Conservation (phyloP, 2,113 vertebrate species). For the Cromileptes altivelis region DNA sequence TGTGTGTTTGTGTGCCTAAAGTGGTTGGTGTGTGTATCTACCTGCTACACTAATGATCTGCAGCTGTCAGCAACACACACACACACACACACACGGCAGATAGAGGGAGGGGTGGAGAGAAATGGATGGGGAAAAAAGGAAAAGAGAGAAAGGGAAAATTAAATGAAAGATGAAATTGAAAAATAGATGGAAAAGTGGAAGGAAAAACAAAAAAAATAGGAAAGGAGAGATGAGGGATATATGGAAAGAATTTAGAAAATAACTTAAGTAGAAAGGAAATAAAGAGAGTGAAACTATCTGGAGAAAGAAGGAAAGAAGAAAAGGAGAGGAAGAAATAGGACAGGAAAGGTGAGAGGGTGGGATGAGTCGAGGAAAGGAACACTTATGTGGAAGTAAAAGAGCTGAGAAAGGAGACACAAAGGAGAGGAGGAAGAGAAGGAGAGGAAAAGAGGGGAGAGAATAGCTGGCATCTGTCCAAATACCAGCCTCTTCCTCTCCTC, state of each 20-base stretch:
- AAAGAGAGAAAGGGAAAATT: neutral
- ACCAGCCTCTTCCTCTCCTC: constrained; percentile 49
- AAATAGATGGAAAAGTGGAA: too few species aligned
- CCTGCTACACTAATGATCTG: constrained; percentile 74
- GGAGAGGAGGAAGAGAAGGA: constrained; percentile 32
- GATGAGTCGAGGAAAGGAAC: neutral
- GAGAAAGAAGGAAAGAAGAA: neutral
- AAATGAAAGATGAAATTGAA: neutral
- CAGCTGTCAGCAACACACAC: constrained; percentile 64
- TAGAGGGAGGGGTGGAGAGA: neutral
- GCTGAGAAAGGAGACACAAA: constrained; percentile 32
- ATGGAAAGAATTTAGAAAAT: neutral
- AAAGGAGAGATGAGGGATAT: neutral
- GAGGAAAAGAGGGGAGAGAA: constrained; percentile 24
- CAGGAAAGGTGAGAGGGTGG: neutral
- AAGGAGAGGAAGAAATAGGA: neutral
- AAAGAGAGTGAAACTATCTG: neutral
- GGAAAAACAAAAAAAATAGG: neutral
- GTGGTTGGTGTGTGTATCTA: constrained; percentile 39
- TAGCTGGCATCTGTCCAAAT: constrained; percentile 52
- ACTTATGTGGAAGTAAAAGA: neutral
- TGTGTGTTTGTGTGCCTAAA: constrained; percentile 17
- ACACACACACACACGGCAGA: neutral
- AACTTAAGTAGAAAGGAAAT: neutral
- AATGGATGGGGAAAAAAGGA: neutral